phyloP scores from a whole-genome alignment of 2,888 invertebrate genomes.

The Meandrusa payeni region DNA sequence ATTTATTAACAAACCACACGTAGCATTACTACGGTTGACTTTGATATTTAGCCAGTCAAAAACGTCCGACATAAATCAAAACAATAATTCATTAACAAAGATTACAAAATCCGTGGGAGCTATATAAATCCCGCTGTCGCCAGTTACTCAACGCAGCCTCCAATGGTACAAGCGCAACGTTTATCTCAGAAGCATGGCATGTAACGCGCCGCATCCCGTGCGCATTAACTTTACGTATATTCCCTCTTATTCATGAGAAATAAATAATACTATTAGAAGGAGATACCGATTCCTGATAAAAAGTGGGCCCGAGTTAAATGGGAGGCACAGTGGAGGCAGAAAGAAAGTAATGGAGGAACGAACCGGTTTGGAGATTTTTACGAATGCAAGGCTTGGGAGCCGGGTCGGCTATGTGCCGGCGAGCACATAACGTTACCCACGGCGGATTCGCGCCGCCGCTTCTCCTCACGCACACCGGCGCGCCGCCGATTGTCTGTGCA shows the following conservation, averaged over 20 bases:
- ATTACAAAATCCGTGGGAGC: constrained; percentile 41
- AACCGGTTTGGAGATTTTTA: constrained; percentile 80
- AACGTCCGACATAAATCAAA: constrained; percentile 37
- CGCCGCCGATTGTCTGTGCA: constrained; percentile 37
- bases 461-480: constrained; percentile 58
- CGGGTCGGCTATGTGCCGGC: constrained; percentile 64
- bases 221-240: constrained; percentile 76
- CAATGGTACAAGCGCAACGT: constrained; percentile 55
- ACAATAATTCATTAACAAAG: constrained; percentile 54
- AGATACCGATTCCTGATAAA: constrained; percentile 81
- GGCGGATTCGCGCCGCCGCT: constrained; percentile 73
- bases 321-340: constrained; percentile 78
- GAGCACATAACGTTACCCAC: constrained; percentile 70
- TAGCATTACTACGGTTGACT: constrained; percentile 1
- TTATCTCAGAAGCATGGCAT: constrained; percentile 67
- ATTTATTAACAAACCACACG: no score
- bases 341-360: constrained; percentile 80
- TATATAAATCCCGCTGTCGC: constrained; percentile 54
- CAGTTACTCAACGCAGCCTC: constrained; percentile 57
- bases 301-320: constrained; percentile 80
- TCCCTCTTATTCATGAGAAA: constrained; percentile 79
- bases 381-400: constrained; percentile 77
- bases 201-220: constrained; percentile 73
- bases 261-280: constrained; percentile 81
- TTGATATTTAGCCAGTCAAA: constrained; percentile 29